Base-by-base conservation (phyloP, 1,140 invertebrate genomes). In the Eumeta japonica region DNA sequence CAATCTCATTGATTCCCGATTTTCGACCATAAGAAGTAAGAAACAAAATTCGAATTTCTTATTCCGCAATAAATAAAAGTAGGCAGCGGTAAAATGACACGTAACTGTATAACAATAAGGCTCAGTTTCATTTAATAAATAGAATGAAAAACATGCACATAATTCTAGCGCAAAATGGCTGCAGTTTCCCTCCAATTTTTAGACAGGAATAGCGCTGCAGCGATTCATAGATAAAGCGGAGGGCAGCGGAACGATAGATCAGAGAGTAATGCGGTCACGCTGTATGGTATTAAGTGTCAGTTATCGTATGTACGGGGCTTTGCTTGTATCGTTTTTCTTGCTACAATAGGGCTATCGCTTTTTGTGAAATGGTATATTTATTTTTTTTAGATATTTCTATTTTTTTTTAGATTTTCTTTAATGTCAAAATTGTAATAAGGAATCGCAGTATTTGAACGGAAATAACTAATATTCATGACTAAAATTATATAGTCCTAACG, bases 241-340 rank as follows among this genome's bases (percentile, higher is more conserved):
- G 59, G 52, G 56, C 52, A 50, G 45, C 49, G 13, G 12, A 3
- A 15, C 52, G 52, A 71, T 74, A 74, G 70, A 74, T 74, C 64
- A 74, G 55, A 67, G 56, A 67, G 62, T 71, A 70, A 74, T 71
- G 62, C 58, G 66, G 70, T 74, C 66, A 74, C 66, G 64, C 62
- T 70, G 61, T 71, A 74, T 64, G 63, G 70, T 66, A 74, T 71
- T 74, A 74, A 70, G 64, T 71, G 68, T 74, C 68, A 70, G 68
- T 71, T 74, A 74, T 70, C 66, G 60, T 71, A 56, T 67, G 62
- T 58, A 63, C 58, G 66, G 63, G 58, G 60, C 66, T 71, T 67
- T n/a, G n/a, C n/a, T n/a, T n/a, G n/a, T n/a, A n/a, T n/a, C n/a
- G n/a, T n/a, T n/a, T n/a, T n/a, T n/a, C n/a, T n/a, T n/a, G n/a